Percentiles rank a stretch among this genome's conserved stretches.
Conservation (phyloP, 1,140 invertebrate genomes). For the Drosophila hydei region DNA sequence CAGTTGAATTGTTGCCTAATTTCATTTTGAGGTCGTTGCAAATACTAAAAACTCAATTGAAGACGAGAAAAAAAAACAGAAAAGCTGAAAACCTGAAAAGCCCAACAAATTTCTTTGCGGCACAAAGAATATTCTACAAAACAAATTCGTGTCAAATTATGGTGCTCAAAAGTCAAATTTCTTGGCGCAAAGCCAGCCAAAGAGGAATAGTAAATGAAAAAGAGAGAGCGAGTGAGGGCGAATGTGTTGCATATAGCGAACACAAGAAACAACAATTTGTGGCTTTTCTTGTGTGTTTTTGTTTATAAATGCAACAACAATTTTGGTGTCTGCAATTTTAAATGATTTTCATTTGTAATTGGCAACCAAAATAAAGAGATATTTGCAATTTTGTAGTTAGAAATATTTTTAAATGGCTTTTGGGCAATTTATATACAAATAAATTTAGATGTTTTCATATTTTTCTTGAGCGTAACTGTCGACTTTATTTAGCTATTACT, state of each 20-base stretch:
- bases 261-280: conserved; percentile 26
- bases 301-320: conserved; percentile 26
- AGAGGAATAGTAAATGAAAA: not conserved
- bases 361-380: conserved; percentile 31
- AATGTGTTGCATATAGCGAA: not conserved
- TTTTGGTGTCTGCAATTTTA: conserved; percentile 12
- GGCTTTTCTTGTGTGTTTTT: not conserved
- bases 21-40: conserved; percentile 26
- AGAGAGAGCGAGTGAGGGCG: not conserved
- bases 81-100: not conserved
- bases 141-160: conserved; percentile 80
- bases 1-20: conserved; percentile 43
- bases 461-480: too few relatives aligned
- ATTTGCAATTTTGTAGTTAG: conserved; percentile 18
- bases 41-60: conserved; percentile 4
- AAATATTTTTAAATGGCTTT: conserved; percentile 22
- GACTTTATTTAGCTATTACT: not conserved
- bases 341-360: conserved; percentile 35
- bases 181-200: conserved; percentile 47
- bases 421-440: conserved; percentile 9
- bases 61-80: conserved; percentile 1
- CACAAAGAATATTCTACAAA: conserved; percentile 30
- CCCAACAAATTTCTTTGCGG: conserved; percentile 35
- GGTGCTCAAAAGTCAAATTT: conserved; percentile 71
- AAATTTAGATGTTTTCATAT: too few relatives aligned